A percentile compares a stretch with the other conserved stretches of the same genome.
Evolutionary conservation across 2,797 vertebrate species (phyloP).

Genomic region (Sebastes hubbsi): DNA sequence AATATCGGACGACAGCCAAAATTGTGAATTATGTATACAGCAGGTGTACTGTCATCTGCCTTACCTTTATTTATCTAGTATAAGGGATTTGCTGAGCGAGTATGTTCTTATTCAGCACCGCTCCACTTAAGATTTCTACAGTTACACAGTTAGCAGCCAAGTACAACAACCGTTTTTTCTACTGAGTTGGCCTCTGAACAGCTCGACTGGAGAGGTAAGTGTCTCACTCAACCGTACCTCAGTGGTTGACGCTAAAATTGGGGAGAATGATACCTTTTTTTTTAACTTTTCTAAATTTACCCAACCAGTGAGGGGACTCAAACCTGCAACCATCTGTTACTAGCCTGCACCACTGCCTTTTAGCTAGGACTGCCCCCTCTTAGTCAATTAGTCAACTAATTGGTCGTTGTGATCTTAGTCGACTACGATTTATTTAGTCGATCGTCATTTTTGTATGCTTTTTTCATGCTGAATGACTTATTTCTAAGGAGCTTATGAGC

Average conservation of each 20-base stretch:
- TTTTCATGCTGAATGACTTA: too few relatives aligned
- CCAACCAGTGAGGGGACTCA: background rate
- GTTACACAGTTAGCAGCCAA: conserved; percentile 32
- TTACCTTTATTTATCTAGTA: conserved; percentile 37
- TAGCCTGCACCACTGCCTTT: background rate
- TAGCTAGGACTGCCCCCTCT: too few relatives aligned
- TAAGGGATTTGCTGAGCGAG: conserved; percentile 40
- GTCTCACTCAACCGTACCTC: background rate
- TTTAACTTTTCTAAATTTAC: background rate
- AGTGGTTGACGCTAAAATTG: background rate
- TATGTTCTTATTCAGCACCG: conserved; percentile 31
- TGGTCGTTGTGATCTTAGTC: too few relatives aligned
- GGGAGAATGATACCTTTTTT: background rate
- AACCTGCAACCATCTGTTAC: background rate
- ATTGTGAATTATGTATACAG: conserved; percentile 27
- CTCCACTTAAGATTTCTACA: conserved; percentile 31
- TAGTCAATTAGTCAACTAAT: too few relatives aligned
- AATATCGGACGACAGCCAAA: conserved; percentile 8
- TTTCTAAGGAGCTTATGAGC: too few relatives aligned
- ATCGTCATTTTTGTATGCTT: too few relatives aligned
- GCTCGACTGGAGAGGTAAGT: background rate
- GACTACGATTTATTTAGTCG: too few relatives aligned
- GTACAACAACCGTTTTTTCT: conserved; percentile 16
- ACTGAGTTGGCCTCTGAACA: background rate
- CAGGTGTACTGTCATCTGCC: conserved; percentile 20